Percentiles rank a stretch among this genome's conserved stretches.
Evolutionary conservation across 2,113 vertebrate species (phyloP).

Genomic region (Prinia subflava): DNA sequence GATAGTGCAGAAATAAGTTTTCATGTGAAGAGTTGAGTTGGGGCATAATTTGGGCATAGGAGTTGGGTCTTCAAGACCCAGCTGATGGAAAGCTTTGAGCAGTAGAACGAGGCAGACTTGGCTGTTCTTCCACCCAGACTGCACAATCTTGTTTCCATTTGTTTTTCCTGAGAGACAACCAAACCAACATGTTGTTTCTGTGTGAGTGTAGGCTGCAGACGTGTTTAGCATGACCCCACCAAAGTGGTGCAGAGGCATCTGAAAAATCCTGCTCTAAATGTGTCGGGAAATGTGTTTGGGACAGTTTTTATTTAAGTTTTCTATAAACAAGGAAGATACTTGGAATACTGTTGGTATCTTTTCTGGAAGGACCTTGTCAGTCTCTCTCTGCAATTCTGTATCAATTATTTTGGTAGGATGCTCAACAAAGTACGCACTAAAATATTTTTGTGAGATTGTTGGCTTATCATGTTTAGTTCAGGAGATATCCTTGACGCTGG

Average conservation of each 20-base stretch:
- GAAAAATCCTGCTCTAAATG: neutral
- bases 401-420: neutral
- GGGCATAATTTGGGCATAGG: neutral
- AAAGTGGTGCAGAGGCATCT: neutral
- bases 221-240: neutral
- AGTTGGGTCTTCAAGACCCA: neutral
- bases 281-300: neutral
- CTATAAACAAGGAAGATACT: neutral
- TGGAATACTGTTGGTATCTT: neutral
- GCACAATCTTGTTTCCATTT: neutral
- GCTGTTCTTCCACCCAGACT: neutral
- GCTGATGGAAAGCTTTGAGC: neutral
- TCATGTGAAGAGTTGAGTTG: neutral
- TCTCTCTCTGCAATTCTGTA: neutral
- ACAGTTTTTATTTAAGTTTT: neutral
- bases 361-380: neutral
- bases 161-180: neutral
- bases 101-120: neutral
- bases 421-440: neutral
- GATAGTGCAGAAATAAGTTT: neutral
- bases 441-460: neutral
- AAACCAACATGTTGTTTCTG: neutral
- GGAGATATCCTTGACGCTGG: neutral
- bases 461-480: neutral
- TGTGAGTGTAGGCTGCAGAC: neutral